phyloP scores from a whole-genome alignment of 53 echinoderm and acorn worm genomes.

The Antedon mediterranea region DNA sequence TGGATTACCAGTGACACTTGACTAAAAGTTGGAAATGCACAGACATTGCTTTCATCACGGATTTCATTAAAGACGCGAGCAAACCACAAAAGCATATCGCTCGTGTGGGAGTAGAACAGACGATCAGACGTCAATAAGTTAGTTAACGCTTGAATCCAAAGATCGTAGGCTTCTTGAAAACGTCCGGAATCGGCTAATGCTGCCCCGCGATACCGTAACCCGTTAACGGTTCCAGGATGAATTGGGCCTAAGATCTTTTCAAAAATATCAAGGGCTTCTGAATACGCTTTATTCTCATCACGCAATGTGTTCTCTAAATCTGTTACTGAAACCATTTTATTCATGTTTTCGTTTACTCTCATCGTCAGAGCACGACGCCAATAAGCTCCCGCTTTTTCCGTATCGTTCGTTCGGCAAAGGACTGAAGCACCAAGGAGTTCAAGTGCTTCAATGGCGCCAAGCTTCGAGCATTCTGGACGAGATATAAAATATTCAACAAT shows the following conservation, averaged over 20 bases:
- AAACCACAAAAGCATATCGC: neutral
- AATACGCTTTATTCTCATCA: neutral
- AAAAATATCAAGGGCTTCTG: neutral
- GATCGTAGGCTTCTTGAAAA: neutral
- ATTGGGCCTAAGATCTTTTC: neutral
- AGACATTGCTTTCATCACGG: neutral
- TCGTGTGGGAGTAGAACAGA: neutral
- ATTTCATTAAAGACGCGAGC: neutral
- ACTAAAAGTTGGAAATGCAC: neutral
- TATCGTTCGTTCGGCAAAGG: neutral
- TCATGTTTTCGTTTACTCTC: neutral
- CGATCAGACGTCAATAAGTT: neutral
- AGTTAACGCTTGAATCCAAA: neutral
- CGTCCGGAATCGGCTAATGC: neutral
- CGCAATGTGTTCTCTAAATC: neutral
- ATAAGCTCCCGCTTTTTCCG: neutral
- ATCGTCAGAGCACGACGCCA: neutral
- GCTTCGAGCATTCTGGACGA: neutral
- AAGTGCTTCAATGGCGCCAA: neutral
- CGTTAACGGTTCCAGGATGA: neutral
- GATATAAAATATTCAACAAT: neutral
- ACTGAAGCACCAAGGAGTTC: neutral
- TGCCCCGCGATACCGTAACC: neutral
- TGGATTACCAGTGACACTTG: neutral
- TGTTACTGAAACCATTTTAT: neutral